phyloP scores from a whole-genome alignment of 2,113 vertebrate genomes.

The Vidua chalybeata region DNA sequence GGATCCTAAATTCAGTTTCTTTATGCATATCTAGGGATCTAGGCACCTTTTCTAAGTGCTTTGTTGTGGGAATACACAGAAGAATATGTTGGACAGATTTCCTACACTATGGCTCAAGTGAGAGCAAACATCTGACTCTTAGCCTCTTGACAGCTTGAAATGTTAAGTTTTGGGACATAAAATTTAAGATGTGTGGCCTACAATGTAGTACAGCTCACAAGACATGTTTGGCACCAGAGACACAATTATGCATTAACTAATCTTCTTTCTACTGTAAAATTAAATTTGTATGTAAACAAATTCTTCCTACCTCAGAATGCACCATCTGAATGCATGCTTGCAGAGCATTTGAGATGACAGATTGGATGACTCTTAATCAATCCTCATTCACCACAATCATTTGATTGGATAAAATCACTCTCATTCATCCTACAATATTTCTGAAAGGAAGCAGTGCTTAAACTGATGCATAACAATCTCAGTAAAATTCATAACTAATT shows the following conservation, averaged over 20 bases:
- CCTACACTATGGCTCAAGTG: not conserved
- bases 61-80: not conserved
- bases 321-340: not conserved
- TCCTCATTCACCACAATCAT: not conserved
- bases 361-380: not conserved
- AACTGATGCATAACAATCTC: not conserved
- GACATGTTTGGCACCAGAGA: not conserved
- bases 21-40: not conserved
- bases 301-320: not conserved
- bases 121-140: not conserved
- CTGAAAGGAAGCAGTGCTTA: not conserved
- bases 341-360: not conserved
- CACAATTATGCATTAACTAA: not conserved
- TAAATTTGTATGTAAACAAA: not conserved
- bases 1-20: not conserved
- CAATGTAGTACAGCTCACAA: not conserved
- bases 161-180: not conserved
- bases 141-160: not conserved
- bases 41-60: not conserved
- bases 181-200: not conserved
- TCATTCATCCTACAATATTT: not conserved
- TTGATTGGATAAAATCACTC: constrained; percentile 10
- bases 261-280: not conserved
- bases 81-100: not conserved
- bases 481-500: not conserved